Conservation (phyloP, 1,140 invertebrate genomes). For the Ectropis grisescens region DNA sequence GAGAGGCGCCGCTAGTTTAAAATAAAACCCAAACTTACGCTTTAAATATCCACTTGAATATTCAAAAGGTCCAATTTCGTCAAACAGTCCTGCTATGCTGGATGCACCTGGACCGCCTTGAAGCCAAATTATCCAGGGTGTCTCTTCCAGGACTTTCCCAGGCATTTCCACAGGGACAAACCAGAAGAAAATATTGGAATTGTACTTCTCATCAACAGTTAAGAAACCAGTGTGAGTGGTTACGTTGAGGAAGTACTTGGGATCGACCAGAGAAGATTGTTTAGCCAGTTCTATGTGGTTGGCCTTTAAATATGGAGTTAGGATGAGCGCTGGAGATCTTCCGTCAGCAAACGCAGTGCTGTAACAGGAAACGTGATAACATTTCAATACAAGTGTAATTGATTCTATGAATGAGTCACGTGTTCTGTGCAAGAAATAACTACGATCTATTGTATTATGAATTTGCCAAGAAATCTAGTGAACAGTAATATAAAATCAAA, state of each 20-base stretch:
- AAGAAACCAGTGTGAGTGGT: conserved; percentile 44
- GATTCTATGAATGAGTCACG: no score
- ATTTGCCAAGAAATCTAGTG: no score
- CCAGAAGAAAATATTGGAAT: conserved; percentile 91
- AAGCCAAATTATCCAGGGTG: conserved; percentile 85
- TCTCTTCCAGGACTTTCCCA: conserved; percentile 38
- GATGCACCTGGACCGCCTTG: conserved; percentile 81
- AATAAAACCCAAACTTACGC: no score
- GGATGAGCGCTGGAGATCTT: conserved; percentile 17
- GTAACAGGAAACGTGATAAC: conserved; percentile 1
- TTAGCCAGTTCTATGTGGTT: conserved; percentile 24
- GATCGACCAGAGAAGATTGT: conserved; percentile 26
- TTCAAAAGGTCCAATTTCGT: conserved; percentile 75
- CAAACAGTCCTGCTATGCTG: conserved; percentile 78
- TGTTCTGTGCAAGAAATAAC: no score
- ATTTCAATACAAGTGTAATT: no score
- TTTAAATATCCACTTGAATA: conserved; percentile 29
- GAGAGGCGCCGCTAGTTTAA: no score
- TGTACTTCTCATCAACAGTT: conserved; percentile 74
- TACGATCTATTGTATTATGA: no score
- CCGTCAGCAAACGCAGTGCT: conserved; percentile 5
- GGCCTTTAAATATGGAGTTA: conserved; percentile 31
- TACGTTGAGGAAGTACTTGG: conserved; percentile 23
- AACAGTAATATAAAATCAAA: no score
- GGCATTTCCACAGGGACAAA: conserved; percentile 83